phyloP scores from a whole-genome alignment of 2,888 invertebrate species.

The Minunthozetes semirufus region DNA sequence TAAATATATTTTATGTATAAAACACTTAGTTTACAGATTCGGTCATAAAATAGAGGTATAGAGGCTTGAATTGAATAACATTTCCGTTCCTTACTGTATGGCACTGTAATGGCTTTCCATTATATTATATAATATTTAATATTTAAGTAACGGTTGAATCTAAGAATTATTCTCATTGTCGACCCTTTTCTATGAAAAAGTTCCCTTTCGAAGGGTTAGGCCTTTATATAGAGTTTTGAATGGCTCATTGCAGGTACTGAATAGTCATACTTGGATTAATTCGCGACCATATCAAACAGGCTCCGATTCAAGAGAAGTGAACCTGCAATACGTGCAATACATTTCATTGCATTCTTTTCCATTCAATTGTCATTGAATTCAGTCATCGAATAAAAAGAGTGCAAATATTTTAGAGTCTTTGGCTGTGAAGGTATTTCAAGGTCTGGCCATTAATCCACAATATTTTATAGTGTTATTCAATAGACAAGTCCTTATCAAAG shows the following conservation, averaged over 20 bases:
- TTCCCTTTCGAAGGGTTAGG: slow-evolving; percentile 6
- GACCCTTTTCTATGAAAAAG: not conserved
- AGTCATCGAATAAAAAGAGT: slow-evolving; percentile 2
- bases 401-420: not conserved
- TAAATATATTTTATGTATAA: not conserved
- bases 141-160: slow-evolving; percentile 23
- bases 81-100: slow-evolving; percentile 15
- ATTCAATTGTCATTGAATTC: not conserved
- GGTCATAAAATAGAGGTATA: not conserved
- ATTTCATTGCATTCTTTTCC: not conserved
- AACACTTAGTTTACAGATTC: slow-evolving; percentile 16
- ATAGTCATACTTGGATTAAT: slow-evolving; percentile 24
- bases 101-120: slow-evolving; percentile 23
- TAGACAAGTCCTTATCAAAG: not conserved
- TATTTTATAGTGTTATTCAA: slow-evolving; percentile 10
- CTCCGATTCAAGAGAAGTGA: not conserved
- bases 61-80: not conserved
- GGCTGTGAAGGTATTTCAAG: not conserved
- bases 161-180: slow-evolving; percentile 17
- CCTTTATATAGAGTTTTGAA: not conserved
- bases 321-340: not conserved
- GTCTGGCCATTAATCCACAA: slow-evolving; percentile 17
- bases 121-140: slow-evolving; percentile 25
- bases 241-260: slow-evolving; percentile 21
- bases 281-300: not conserved